These are phyloP conservation scores for Petromus typicus DNA, from an alignment of 2,113 vertebrate species.

Conservation along the genomic window DNA sequence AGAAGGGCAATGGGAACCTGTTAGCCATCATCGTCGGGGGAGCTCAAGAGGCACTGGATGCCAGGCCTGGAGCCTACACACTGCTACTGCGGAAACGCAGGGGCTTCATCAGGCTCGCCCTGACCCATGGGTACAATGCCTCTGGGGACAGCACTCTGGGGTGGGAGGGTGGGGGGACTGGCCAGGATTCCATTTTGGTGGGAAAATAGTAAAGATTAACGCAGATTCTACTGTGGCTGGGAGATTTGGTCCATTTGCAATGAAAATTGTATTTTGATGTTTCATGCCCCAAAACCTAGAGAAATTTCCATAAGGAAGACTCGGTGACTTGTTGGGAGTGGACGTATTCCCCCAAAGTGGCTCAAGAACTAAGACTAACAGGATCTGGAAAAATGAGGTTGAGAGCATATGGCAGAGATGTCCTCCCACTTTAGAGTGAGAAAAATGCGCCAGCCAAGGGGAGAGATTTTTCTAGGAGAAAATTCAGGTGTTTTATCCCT, in stretches of 20 bases:
- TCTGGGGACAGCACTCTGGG: slow-evolving; percentile 33
- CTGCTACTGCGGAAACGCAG: slow-evolving; percentile 93
- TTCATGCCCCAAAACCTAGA: neutral
- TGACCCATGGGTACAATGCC: slow-evolving; percentile 89
- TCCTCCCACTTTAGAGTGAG: neutral
- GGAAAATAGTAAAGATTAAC: neutral
- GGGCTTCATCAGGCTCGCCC: slow-evolving; percentile 95
- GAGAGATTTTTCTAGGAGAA: neutral
- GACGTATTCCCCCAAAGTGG: neutral
- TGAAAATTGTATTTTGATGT: neutral
- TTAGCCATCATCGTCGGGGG: slow-evolving; percentile 92
- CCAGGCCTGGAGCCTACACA: slow-evolving; percentile 90
- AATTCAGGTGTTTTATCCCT: neutral
- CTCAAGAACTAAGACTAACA: neutral
- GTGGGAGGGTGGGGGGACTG: accelerated
- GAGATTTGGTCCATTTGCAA: neutral
- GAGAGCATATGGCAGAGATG: neutral
- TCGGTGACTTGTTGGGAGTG: neutral
- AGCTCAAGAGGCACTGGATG: slow-evolving; percentile 92
- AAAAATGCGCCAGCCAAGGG: neutral
- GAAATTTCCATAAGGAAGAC: neutral
- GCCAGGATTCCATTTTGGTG: neutral
- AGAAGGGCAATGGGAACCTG: slow-evolving; percentile 86
- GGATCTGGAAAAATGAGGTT: neutral
- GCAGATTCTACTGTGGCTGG: neutral